Base-by-base conservation (phyloP, 1,140 invertebrate species). In the Hyposmocoma kahamanoa region DNA sequence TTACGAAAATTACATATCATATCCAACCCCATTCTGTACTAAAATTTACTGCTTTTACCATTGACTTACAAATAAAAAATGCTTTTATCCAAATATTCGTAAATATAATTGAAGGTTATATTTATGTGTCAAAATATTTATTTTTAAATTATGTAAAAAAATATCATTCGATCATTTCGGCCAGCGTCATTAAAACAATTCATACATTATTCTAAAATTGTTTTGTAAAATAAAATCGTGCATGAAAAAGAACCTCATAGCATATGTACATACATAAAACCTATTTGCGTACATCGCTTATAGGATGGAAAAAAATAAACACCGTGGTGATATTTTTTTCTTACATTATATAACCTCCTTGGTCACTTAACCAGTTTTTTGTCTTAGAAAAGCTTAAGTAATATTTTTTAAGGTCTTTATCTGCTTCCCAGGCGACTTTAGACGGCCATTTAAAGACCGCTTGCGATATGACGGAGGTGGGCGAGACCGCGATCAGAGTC, bases 401-500 rank as follows among this genome's bases (percentile, higher is more conserved):
- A n/a, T n/a, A n/a, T n/a, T n/a, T n/a, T n/a, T n/a, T n/a, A n/a
- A n/a, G n/a, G n/a, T 36, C 11, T 22, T 2, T 28, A 15, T 44
- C 56, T 46, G 58, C 58, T 56, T 70, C 69, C 47, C 56, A 90
- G 90, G 84, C 87, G 24, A 89, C 88, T 72, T 90, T 94, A 69
- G 92, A 93, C 69, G 86, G 87, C 30, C 91, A 93, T 83, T 69
- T 94, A 53, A 93, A 93, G 86, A 89, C 88, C 5, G 87, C 92
- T n/a, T 90, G 91, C 43, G 92, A 94, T 46, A 93, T 97, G 92
- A 94, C 91, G 0, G 95, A 97, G 78, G 90, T 95, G 38, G 96
- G 96, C 6, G 95, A 97, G 73, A 95, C 93, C 20, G 91, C 95
- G 11, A 84, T 84, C 34, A 89, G 92, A 55, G 93, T 97, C 1